phyloP scores from a whole-genome alignment of 1,140 invertebrate genomes.

The Drosophila gunungcola region DNA sequence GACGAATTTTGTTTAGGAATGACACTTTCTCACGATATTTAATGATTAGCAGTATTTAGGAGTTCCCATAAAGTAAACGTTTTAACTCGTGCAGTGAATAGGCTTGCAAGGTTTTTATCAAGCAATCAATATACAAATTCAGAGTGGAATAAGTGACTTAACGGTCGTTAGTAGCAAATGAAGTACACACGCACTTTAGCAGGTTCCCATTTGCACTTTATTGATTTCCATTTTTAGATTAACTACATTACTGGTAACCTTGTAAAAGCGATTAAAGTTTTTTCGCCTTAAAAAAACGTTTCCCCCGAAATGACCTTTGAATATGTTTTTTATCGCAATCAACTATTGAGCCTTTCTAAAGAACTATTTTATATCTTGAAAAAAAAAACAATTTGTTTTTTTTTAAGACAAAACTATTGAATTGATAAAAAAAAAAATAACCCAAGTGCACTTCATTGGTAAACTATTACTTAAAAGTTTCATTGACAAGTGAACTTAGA shows the following conservation, averaged over 20 bases:
- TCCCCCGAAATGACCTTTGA: too few species aligned
- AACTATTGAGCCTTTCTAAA: too few species aligned
- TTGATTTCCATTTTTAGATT: slow-evolving; percentile 33
- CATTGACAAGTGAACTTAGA: too few species aligned
- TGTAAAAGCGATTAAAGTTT: slow-evolving; percentile 1
- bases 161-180: not conserved
- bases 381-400: too few species aligned
- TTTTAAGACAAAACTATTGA: too few species aligned
- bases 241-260: slow-evolving; percentile 11
- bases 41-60: slow-evolving; percentile 59
- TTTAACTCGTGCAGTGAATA: slow-evolving; percentile 5
- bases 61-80: slow-evolving; percentile 3
- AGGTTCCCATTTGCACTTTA: slow-evolving; percentile 1
- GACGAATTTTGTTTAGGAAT: slow-evolving; percentile 38
- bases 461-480: too few species aligned
- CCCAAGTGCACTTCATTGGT: too few species aligned
- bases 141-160: slow-evolving; percentile 2
- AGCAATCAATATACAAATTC: slow-evolving; percentile 35
- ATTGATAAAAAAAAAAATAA: too few species aligned
- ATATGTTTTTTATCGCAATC: too few species aligned
- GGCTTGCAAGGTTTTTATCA: slow-evolving; percentile 29
- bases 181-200: not conserved
- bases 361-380: not conserved
- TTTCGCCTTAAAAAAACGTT: too few species aligned
- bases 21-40: slow-evolving; percentile 53